Conservation (phyloP, 2,888 invertebrate species). For the Netelia melanura region DNA sequence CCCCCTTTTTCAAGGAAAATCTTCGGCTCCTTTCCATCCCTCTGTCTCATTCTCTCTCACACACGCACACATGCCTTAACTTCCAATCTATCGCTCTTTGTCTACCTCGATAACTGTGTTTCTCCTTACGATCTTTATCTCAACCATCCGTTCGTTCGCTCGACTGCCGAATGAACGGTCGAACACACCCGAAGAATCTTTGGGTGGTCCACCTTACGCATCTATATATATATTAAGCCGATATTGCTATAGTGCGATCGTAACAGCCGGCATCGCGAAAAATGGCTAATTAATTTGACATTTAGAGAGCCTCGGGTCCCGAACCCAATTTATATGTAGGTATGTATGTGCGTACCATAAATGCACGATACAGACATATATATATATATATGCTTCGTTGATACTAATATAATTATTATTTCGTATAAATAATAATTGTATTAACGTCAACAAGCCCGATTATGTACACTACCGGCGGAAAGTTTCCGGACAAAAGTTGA, state of each 20-base stretch:
- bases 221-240: slow-evolving; percentile 10
- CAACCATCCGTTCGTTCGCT: slow-evolving; percentile 40
- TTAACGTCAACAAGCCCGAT: too few species aligned
- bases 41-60: neutral
- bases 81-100: slow-evolving; percentile 16
- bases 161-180: slow-evolving; percentile 50
- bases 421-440: too few species aligned
- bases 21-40: slow-evolving; percentile 1
- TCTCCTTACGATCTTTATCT: slow-evolving; percentile 61
- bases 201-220: slow-evolving; percentile 59
- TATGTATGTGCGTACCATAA: neutral
- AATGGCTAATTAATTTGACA: slow-evolving; percentile 81
- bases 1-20: slow-evolving; percentile 55
- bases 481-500: too few species aligned
- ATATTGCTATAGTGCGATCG: slow-evolving; percentile 16
- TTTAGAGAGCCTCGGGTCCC: slow-evolving; percentile 72
- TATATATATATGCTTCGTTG: too few species aligned
- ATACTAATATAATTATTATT: too few species aligned
- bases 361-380: slow-evolving; percentile 9
- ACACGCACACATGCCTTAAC: neutral
- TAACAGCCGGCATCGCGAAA: slow-evolving; percentile 61
- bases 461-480: too few species aligned
- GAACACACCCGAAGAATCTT: slow-evolving; percentile 42
- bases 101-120: slow-evolving; percentile 53
- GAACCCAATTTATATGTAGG: slow-evolving; percentile 25